These are phyloP conservation scores for Thymallus thymallus DNA, from an alignment of 2,113 vertebrate genomes.

Conservation along the genomic window DNA sequence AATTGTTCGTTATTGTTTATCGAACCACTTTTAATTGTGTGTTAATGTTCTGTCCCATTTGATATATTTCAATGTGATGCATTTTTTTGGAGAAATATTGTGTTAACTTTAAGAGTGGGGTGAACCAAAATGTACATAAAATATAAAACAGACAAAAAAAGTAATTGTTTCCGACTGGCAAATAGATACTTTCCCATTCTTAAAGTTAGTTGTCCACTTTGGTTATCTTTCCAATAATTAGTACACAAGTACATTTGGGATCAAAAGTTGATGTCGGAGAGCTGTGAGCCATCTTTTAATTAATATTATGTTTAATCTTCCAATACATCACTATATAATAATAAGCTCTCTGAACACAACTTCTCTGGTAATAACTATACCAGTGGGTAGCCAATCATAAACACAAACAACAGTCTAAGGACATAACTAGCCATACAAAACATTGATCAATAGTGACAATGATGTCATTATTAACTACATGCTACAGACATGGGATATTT, in stretches of 20 bases:
- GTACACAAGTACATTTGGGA: neutral
- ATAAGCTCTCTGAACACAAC: neutral
- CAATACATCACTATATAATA: neutral
- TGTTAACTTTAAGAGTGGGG: conserved; percentile 77
- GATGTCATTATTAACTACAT: too few species aligned
- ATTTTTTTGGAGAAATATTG: conserved; percentile 29
- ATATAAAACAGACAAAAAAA: neutral
- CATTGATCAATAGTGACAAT: too few species aligned
- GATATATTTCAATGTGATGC: conserved; percentile 56
- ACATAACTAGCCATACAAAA: neutral
- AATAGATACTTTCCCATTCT: conserved; percentile 58
- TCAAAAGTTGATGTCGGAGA: neutral
- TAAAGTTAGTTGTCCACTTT: conserved; percentile 63
- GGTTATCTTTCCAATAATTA: conserved; percentile 29
- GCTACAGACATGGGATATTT: neutral
- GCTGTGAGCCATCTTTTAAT: neutral
- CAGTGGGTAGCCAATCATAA: neutral
- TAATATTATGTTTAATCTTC: neutral
- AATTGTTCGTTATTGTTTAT: conserved; percentile 50
- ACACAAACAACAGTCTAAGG: neutral
- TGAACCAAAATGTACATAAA: conserved; percentile 26
- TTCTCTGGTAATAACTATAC: neutral
- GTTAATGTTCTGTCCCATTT: conserved; percentile 69
- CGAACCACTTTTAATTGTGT: conserved; percentile 64
- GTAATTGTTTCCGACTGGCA: neutral